Evolutionary conservation across 2,113 vertebrate genomes (phyloP).

Genomic region (Anas platyrhynchos): DNA sequence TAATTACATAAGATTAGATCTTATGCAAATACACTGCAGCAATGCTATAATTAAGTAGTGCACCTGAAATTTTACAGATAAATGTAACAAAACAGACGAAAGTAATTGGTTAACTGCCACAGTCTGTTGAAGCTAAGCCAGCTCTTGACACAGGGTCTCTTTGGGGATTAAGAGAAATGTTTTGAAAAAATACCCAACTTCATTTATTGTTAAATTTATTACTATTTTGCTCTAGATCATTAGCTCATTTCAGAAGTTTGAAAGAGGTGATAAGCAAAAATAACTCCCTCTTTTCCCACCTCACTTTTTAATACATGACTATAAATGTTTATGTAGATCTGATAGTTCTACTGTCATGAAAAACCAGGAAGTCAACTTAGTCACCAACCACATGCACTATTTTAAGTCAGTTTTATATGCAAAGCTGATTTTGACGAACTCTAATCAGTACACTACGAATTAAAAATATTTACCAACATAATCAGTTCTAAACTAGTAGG

Average conservation of each 20-base stretch:
- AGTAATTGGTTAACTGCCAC: not conserved
- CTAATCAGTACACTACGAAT: slow-evolving; percentile 18
- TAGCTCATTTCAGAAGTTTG: not conserved
- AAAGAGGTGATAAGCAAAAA: not conserved
- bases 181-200: not conserved
- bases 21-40: not conserved
- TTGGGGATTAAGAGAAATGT: not conserved
- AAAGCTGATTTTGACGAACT: not conserved
- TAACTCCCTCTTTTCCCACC: not conserved
- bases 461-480: slow-evolving; percentile 21
- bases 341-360: not conserved
- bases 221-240: not conserved
- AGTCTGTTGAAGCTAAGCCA: not conserved
- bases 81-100: not conserved
- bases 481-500: not conserved
- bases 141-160: not conserved
- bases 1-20: not conserved
- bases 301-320: not conserved
- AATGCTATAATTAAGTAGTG: not conserved
- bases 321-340: not conserved
- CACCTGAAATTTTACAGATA: not conserved
- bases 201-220: not conserved
- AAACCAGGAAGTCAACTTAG: not conserved
- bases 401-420: not conserved
- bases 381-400: not conserved